Conservation (phyloP, 2,888 invertebrate species). For the Melangyna quadrimaculata region DNA sequence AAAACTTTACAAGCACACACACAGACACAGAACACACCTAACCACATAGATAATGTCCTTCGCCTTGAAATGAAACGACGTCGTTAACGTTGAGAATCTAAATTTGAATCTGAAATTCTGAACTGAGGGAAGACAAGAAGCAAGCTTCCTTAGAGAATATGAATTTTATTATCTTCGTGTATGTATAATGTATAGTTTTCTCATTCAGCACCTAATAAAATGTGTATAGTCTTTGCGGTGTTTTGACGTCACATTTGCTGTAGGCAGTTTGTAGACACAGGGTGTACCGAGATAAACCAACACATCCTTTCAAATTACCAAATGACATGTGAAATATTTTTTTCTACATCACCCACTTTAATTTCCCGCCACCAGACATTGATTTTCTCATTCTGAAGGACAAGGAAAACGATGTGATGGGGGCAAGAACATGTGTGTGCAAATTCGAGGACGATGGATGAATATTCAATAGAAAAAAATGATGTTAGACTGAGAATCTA, state of each 20-base stretch:
- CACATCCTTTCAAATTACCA: not conserved
- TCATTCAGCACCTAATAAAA: conserved; percentile 18
- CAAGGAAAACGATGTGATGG: not conserved
- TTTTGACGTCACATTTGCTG: not conserved
- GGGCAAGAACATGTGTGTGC: not conserved
- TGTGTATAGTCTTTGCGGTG: not conserved
- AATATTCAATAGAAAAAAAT: conserved; percentile 10
- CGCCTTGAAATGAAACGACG: not conserved
- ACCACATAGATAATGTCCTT: not conserved
- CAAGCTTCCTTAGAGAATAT: conserved; percentile 1
- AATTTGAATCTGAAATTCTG: not conserved
- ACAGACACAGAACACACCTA: not conserved
- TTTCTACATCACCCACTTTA: not conserved
- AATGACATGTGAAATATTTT: not conserved
- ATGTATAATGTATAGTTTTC: not conserved
- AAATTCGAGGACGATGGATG: not conserved
- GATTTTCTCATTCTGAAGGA: conserved; percentile 13
- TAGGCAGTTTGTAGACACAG: not conserved
- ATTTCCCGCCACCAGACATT: not conserved
- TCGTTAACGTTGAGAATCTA: not conserved
- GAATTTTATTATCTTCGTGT: not conserved
- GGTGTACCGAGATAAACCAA: not conserved
- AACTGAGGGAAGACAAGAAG: not conserved
- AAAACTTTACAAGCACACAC: not conserved
- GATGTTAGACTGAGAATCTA: no score